Base-by-base conservation (phyloP, 2,113 vertebrate species). In the Ceyx margarethae region DNA sequence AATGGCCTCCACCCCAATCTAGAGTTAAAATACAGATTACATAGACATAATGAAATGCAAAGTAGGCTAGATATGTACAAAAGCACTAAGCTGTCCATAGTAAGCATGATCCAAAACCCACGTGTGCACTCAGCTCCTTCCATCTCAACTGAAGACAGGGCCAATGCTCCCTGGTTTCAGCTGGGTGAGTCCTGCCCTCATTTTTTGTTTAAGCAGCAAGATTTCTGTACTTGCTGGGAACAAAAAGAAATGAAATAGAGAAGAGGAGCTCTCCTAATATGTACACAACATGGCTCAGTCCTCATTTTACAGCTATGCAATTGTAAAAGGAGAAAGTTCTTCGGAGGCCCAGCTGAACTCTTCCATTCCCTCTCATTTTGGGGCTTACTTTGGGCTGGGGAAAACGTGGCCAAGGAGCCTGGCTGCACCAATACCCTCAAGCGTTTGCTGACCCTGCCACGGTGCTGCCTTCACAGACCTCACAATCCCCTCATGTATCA, bases 281-380 rank as follows among this genome's bases (percentile, higher is more conserved):
- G 11, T 3, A 50, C 28, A 72, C 10, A 46, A 58, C 42, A 57
- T 0, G 0, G 13, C 37, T 73, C 1, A 0, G 50, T 51, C 43
- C 29, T 82, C 15, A 35, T 66, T 82, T 68, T 45, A 54, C 6
- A 35, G 35, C 25, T 33, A 19, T 37, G 68, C 22, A 75, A 78
- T 28, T 71, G 77, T 16, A 90, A 66, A 54, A 0, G 0, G 28
- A 76, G 19, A 28, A 89, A 93, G 17, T 43, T 69, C 65, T 81
- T 80, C 33, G 1, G 7, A 90, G 5, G 26, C 29, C 15, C 12
- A 58, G 43, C 4, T 75, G 62, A 88, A 91, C 46, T 68, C 58
- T 82, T 66, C 31, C 31, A 62, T 25, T 90, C 45, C 21, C 28
- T 81, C 62, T 87, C 42, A 69, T 78, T 88, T 26, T 40, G 29